A percentile compares a stretch with the other conserved stretches of the same genome.
Evolutionary conservation across 1,140 invertebrate species (phyloP).

Genomic region (Drosophila malerkotliana): DNA sequence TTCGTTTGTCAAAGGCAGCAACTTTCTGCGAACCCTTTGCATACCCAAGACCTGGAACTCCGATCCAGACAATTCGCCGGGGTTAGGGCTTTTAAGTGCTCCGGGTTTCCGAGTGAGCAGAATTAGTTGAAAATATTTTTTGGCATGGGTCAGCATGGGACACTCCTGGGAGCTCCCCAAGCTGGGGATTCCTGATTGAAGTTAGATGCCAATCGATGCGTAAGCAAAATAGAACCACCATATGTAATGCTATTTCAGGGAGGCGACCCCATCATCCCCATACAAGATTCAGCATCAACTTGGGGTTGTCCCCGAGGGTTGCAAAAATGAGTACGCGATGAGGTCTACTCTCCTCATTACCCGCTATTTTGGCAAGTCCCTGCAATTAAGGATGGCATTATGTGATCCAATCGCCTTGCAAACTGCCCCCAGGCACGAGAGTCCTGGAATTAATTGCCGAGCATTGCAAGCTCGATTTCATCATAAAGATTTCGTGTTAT

Average conservation of each 20-base stretch:
- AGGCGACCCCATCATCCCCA: constrained; percentile 4
- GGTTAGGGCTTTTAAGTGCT: constrained; percentile 32
- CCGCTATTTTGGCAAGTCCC: constrained; percentile 54
- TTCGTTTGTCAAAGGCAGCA: constrained; percentile 52
- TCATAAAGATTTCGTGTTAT: constrained; percentile 58
- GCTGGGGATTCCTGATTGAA: constrained; percentile 37
- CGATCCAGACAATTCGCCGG: constrained; percentile 11
- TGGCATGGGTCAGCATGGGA: constrained; percentile 29
- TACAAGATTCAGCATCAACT: constrained; percentile 13
- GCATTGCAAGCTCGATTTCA: constrained; percentile 67
- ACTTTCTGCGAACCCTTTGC: constrained; percentile 59
- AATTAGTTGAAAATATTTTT: constrained; percentile 45
- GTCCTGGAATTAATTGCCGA: constrained; percentile 46
- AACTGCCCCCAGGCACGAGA: constrained; percentile 39
- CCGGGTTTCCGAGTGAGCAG: constrained; percentile 49
- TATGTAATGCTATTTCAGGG: constrained; percentile 57
- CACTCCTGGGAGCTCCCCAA: constrained; percentile 30
- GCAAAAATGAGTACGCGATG: constrained; percentile 10
- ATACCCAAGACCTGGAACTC: constrained; percentile 26
- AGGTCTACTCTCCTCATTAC: constrained; percentile 21
- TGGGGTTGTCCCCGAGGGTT: constrained; percentile 50
- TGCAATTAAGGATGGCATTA: constrained; percentile 64
- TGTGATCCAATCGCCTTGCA: constrained; percentile 47
- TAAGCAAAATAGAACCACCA: constrained; percentile 60
- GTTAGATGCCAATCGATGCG: constrained; percentile 71